Evolutionary conservation across 2,888 invertebrate species (phyloP).

Genomic region (Charanyca ferruginea): DNA sequence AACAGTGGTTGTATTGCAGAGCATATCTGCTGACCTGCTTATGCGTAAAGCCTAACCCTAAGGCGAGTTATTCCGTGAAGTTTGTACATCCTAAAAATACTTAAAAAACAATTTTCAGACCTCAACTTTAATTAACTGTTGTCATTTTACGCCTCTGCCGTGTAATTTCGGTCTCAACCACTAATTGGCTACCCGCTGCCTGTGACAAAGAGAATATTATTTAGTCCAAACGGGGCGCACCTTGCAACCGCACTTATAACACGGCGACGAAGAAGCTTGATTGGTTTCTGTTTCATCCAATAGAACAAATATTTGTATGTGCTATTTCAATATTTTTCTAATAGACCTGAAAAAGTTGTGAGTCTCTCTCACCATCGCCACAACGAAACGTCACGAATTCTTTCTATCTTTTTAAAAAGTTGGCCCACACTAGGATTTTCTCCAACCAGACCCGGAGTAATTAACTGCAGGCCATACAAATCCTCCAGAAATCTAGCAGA

Average conservation of each 20-base stretch:
- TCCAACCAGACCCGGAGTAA: no score
- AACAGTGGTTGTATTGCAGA: no score
- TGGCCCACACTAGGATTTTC: no score
- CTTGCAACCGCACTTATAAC: constrained; percentile 21
- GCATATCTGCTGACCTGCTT: no score
- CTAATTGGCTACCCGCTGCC: constrained; percentile 40
- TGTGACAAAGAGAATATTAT: constrained; percentile 48
- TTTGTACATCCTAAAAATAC: neutral
- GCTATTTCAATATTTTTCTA: neutral
- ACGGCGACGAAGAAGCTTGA: neutral
- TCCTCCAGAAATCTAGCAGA: no score
- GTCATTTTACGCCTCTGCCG: constrained; percentile 30
- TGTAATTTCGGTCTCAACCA: constrained; percentile 27
- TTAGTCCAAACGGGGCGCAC: constrained; percentile 1
- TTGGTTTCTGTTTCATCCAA: constrained; percentile 18
- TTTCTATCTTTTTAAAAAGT: no score
- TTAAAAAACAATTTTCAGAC: constrained; percentile 17
- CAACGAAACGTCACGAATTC: no score
- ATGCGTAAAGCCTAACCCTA: no score
- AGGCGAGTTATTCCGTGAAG: no score
- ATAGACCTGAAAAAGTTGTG: neutral
- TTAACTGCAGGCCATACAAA: no score
- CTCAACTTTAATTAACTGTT: constrained; percentile 46
- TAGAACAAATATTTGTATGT: neutral
- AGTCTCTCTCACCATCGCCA: no score